A percentile compares a stretch with the other conserved stretches of the same genome.
phyloP scores from a whole-genome alignment of 2,113 vertebrate genomes.

The Platysteira castanea region DNA sequence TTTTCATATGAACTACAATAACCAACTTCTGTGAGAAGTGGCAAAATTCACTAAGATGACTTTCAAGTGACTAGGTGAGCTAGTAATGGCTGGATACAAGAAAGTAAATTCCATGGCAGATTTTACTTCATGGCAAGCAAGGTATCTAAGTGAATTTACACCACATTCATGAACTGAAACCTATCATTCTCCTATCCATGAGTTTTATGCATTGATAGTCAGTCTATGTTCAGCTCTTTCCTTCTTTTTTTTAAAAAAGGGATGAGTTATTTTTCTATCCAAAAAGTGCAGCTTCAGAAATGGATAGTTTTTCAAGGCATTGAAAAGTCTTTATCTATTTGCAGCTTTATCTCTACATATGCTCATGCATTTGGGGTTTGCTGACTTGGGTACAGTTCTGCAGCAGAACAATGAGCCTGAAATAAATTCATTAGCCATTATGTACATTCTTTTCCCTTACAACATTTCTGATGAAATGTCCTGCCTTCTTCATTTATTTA shows the following conservation, averaged over 20 bases:
- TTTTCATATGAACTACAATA: neutral
- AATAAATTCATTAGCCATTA: neutral
- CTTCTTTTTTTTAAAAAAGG: neutral
- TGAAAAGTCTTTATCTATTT: neutral
- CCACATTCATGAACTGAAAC: neutral
- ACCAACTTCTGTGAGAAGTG: neutral
- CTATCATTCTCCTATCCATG: rapidly evolving
- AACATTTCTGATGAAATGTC: neutral
- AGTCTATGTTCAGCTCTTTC: neutral
- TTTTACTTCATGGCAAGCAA: neutral
- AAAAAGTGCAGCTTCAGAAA: neutral
- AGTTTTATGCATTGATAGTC: neutral
- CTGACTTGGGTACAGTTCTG: neutral
- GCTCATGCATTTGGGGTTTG: neutral
- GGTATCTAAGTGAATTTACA: neutral
- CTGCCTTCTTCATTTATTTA: neutral
- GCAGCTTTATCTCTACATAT: neutral
- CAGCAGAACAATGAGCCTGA: neutral
- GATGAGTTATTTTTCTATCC: neutral
- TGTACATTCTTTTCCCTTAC: neutral
- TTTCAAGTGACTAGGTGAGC: neutral
- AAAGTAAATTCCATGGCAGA: neutral
- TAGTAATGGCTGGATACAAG: neutral
- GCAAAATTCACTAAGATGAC: neutral
- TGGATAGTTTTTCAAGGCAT: neutral